A percentile compares a stretch with the other conserved stretches of the same genome.
Evolutionary conservation across 2,113 vertebrate genomes (phyloP).

Genomic region (Pimephales promelas): DNA sequence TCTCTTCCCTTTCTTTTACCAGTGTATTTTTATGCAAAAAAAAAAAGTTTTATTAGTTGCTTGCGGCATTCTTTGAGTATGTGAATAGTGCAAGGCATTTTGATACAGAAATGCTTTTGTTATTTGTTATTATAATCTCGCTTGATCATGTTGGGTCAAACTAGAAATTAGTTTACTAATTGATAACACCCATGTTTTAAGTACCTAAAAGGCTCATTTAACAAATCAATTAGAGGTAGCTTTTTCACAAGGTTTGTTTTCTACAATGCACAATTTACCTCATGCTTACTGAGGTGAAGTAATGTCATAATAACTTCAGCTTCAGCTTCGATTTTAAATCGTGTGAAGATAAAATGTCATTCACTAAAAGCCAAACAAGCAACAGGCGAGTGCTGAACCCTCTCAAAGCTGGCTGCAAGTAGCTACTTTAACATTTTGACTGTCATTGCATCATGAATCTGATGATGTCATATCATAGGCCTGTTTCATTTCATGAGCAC

Average conservation of each 20-base stretch:
- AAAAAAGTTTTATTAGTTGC: background rate
- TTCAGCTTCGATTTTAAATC: background rate
- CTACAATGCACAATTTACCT: no score
- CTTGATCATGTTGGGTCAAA: background rate
- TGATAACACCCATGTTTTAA: background rate
- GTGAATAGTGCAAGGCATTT: constrained; percentile 5
- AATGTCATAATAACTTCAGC: background rate
- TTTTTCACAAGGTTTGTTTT: background rate
- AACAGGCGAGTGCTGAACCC: background rate
- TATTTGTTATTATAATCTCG: background rate
- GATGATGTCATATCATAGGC: background rate
- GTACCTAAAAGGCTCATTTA: background rate
- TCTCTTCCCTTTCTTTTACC: constrained; percentile 3
- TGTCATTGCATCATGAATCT: background rate
- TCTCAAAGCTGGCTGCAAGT: constrained; percentile 22
- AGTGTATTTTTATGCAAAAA: constrained; percentile 10
- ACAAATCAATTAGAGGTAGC: background rate
- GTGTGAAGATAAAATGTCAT: background rate
- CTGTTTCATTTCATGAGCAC: background rate
- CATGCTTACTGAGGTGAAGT: no score
- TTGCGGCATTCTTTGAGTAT: constrained; percentile 29
- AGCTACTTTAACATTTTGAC: background rate
- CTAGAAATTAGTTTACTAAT: background rate
- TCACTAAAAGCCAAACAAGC: background rate
- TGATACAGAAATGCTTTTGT: background rate